Evolutionary conservation across 2,888 invertebrate species (phyloP).

Genomic region (Oscheius sp.): DNA sequence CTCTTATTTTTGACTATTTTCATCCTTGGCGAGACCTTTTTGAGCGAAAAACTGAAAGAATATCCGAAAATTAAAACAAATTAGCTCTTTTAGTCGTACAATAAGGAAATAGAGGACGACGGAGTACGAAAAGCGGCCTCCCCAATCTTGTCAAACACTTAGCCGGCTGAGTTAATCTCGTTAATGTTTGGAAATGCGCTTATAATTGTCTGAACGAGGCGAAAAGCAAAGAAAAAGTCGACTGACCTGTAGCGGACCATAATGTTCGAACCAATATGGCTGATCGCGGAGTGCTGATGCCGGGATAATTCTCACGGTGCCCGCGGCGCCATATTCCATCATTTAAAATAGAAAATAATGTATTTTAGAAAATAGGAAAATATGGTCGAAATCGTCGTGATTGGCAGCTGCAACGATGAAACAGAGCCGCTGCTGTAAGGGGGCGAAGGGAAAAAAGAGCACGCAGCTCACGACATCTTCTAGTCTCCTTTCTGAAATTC

Average conservation of each 20-base stretch:
- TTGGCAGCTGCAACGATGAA: too few species aligned
- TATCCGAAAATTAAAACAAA: too few species aligned
- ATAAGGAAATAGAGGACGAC: too few species aligned
- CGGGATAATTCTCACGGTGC: constrained; percentile 35
- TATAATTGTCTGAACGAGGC: constrained; percentile 17
- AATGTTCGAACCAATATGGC: constrained; percentile 31
- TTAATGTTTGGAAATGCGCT: constrained; percentile 10
- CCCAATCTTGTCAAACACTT: constrained; percentile 22
- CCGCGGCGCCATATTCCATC: constrained; percentile 27
- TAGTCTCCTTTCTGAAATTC: constrained; percentile 1
- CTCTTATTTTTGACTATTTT: too few species aligned
- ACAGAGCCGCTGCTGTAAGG: not conserved
- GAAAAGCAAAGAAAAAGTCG: too few species aligned
- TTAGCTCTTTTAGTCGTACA: too few species aligned
- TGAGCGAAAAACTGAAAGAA: too few species aligned
- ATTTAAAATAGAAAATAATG: too few species aligned
- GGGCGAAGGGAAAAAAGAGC: not conserved
- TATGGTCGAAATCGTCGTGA: too few species aligned
- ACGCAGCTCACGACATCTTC: constrained; percentile 7
- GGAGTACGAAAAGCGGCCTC: not conserved
- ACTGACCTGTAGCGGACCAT: constrained; percentile 2
- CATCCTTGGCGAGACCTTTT: too few species aligned
- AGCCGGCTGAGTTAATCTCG: not conserved
- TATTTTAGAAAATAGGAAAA: too few species aligned
- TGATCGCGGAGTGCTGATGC: constrained; percentile 36